These are phyloP conservation scores for Macaca mulatta DNA, from an alignment of 2,113 vertebrate genomes.

Conservation along the genomic window DNA sequence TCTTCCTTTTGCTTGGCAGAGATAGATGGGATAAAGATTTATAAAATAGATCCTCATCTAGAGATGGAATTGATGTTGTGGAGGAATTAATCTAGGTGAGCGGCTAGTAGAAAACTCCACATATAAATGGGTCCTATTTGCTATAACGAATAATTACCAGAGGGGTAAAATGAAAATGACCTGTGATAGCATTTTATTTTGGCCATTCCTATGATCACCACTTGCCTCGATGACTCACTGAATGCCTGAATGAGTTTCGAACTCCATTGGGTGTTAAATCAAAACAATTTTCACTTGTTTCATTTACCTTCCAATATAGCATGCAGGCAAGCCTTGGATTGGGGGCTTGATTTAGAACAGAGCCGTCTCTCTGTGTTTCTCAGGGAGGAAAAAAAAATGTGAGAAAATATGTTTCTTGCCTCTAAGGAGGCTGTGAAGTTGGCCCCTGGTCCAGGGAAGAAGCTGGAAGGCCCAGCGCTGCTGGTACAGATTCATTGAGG, in stretches of 20 bases:
- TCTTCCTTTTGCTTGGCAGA: background rate
- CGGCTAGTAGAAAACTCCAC: background rate
- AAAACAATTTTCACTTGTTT: conserved; percentile 52
- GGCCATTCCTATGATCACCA: background rate
- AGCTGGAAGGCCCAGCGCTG: background rate
- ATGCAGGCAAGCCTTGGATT: conserved; percentile 27
- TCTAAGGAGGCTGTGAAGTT: conserved; percentile 32
- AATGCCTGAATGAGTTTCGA: conserved; percentile 8
- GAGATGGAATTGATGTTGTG: background rate
- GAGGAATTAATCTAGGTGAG: background rate
- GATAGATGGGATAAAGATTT: background rate
- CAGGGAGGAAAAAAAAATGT: conserved; percentile 50
- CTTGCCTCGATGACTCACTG: background rate
- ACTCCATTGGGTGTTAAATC: background rate
- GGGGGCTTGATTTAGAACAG: conserved; percentile 65
- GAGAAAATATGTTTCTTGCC: conserved; percentile 46
- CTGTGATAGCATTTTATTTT: background rate
- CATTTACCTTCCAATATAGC: conserved; percentile 42
- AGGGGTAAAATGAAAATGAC: background rate
- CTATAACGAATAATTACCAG: conserved; percentile 15
- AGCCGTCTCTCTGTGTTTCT: conserved; percentile 40
- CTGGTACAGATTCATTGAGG: conserved; percentile 42
- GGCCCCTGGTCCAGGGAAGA: conserved; percentile 37
- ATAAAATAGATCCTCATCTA: background rate
- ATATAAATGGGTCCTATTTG: background rate